Evolutionary conservation across 1,140 invertebrate genomes (phyloP).

Genomic region (Steinernema feltiae): DNA sequence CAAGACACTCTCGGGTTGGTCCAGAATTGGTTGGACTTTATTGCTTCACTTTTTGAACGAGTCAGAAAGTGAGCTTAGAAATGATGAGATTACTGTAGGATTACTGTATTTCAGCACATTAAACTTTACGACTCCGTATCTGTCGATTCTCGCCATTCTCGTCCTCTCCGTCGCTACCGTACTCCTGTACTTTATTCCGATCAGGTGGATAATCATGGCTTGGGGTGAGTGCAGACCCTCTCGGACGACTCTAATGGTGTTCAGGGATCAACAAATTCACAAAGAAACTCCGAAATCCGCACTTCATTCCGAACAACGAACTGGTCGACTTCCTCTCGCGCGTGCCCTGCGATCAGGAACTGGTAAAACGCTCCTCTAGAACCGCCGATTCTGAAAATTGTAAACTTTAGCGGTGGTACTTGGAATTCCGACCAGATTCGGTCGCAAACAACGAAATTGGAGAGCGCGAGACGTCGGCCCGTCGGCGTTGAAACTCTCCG

Average conservation of each 20-base stretch:
- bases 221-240: constrained; percentile 68
- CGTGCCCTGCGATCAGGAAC: constrained; percentile 86
- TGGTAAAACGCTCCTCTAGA: constrained; percentile 59
- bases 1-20: constrained; percentile 47
- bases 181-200: constrained; percentile 81
- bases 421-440: background rate
- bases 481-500: background rate
- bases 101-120: constrained; percentile 71
- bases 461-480: background rate
- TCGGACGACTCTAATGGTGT: constrained; percentile 17
- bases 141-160: constrained; percentile 80
- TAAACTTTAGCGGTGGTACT: background rate
- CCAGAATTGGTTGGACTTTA: constrained; percentile 44
- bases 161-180: constrained; percentile 61
- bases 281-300: constrained; percentile 80
- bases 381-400: background rate
- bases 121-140: constrained; percentile 92
- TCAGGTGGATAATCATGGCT: constrained; percentile 82
- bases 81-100: background rate
- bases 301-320: constrained; percentile 94
- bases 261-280: constrained; percentile 83
- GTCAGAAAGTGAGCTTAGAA: constrained; percentile 46
- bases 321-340: constrained; percentile 86
- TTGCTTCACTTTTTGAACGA: constrained; percentile 49
- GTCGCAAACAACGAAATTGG: background rate